Conservation (phyloP, 2,797 vertebrate genomes). For the Crypturellus tataupa region DNA sequence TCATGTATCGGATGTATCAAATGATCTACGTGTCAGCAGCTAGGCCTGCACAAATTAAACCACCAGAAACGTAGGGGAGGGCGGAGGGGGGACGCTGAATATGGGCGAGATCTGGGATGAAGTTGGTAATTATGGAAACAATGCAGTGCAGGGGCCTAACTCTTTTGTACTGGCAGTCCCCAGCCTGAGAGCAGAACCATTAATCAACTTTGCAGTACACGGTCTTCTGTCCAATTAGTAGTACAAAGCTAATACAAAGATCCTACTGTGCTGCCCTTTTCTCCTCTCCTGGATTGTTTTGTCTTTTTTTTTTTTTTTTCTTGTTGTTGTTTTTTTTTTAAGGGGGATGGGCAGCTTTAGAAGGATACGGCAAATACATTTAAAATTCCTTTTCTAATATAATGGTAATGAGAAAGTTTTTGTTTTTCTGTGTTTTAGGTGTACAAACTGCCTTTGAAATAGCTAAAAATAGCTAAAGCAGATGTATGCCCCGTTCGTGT, state of each 20-base stretch:
- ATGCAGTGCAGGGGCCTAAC: constrained; percentile 41
- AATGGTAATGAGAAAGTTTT: constrained; percentile 8
- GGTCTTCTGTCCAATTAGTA: constrained; percentile 48
- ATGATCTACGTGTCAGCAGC: constrained; percentile 3
- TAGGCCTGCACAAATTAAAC: not conserved
- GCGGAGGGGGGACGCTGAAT: not conserved
- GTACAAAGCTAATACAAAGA: constrained; percentile 29
- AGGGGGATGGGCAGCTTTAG: not conserved
- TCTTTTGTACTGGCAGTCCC: constrained; percentile 30
- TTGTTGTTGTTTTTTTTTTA: not conserved
- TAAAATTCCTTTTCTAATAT: constrained; percentile 40
- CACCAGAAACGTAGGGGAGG: not conserved
- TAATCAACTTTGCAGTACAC: constrained; percentile 43
- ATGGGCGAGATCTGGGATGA: not conserved
- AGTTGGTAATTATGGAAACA: constrained; percentile 31
- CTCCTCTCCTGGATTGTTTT: not conserved
- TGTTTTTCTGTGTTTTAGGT: not conserved
- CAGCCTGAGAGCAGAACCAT: constrained; percentile 12
- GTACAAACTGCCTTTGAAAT: not conserved
- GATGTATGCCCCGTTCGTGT: not conserved
- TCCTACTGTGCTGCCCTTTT: not conserved
- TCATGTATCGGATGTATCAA: not conserved
- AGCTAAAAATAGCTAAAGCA: constrained; percentile 36
- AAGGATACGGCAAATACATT: constrained; percentile 16
- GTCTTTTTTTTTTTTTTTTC: too few species aligned